Evolutionary conservation across 2,797 vertebrate genomes (phyloP).

Genomic region (Saxicola maurus): DNA sequence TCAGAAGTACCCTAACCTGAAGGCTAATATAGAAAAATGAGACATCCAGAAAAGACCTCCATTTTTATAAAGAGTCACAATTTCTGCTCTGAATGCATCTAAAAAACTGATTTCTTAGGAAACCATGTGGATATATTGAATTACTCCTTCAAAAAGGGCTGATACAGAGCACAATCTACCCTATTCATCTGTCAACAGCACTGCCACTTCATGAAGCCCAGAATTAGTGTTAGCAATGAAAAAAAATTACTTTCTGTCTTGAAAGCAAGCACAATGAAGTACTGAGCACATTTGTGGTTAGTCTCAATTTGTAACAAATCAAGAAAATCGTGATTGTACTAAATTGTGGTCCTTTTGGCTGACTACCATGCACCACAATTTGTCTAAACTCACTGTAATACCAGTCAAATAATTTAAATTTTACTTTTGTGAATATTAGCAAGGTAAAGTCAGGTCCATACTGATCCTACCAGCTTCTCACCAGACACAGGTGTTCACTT

Average conservation of each 20-base stretch:
- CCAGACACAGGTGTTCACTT: not conserved
- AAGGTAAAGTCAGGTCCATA: not conserved
- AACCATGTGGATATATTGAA: not conserved
- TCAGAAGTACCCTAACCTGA: not conserved
- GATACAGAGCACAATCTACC: not conserved
- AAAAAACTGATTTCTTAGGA: not conserved
- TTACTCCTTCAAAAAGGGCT: not conserved
- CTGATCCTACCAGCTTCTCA: not conserved
- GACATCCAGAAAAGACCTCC: not conserved
- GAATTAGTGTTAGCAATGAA: not conserved
- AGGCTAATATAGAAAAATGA: not conserved
- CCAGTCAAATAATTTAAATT: not conserved
- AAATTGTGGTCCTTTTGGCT: not conserved
- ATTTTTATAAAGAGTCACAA: not conserved
- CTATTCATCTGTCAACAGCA: not conserved
- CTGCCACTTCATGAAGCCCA: not conserved
- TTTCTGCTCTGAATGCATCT: not conserved
- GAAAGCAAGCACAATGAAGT: not conserved
- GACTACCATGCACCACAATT: not conserved
- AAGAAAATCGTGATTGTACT: not conserved
- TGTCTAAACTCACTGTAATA: not conserved
- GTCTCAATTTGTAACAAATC: not conserved
- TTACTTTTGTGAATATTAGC: not conserved
- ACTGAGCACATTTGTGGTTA: not conserved
- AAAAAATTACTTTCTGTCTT: not conserved